Conservation (phyloP, 2,888 invertebrate species). For the Rapana venosa region DNA sequence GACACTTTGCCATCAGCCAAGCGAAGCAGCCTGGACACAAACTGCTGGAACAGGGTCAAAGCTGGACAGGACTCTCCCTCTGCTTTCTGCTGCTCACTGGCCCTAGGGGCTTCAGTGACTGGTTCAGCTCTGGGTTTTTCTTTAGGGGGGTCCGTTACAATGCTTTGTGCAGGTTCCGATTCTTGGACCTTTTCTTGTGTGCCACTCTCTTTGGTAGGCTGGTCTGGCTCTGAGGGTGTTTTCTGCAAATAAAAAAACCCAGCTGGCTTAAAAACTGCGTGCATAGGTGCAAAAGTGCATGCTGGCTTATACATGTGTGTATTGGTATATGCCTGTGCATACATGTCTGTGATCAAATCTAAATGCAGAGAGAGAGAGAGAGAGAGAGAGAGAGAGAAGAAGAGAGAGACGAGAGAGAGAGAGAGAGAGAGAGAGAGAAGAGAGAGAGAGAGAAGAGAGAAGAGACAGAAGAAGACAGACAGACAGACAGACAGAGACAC, state of each 20-base stretch:
- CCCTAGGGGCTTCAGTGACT: not conserved
- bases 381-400: not conserved
- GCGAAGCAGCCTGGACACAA: slow-evolving; percentile 42
- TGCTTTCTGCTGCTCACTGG: not conserved
- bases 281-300: too few relatives aligned
- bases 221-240: not conserved
- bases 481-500: too few relatives aligned
- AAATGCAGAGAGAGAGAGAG: not conserved
- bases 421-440: not conserved
- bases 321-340: not conserved
- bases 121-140: not conserved
- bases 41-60: slow-evolving; percentile 44
- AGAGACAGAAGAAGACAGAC: too few relatives aligned
- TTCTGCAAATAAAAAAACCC: not conserved
- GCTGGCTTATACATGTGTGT: too few relatives aligned
- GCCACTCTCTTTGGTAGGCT: not conserved
- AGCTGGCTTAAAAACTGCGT: too few relatives aligned
- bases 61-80: slow-evolving; percentile 41
- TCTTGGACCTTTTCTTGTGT: not conserved
- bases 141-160: not conserved
- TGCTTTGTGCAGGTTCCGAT: not conserved
- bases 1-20: slow-evolving; percentile 30
- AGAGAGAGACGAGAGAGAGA: not conserved
- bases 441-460: not conserved
- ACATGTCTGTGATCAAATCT: not conserved